Evolutionary conservation across 2,888 invertebrate genomes (phyloP).

Genomic region (Oligia fasciuncula): DNA sequence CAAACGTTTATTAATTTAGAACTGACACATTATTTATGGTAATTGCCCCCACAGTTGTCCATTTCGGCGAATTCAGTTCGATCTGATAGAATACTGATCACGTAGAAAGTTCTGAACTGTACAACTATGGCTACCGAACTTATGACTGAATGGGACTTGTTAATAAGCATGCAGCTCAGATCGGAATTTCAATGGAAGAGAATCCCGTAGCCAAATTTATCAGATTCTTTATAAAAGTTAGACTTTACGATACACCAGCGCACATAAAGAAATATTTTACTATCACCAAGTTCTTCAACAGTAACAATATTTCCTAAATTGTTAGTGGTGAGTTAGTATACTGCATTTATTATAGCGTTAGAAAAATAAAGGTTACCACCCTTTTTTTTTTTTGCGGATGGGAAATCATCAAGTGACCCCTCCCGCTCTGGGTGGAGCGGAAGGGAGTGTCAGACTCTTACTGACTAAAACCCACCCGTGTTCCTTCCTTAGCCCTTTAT

Average conservation of each 20-base stretch:
- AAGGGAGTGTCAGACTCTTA: too few species aligned
- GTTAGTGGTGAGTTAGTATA: background rate
- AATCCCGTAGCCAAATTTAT: conserved; percentile 21
- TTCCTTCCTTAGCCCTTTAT: too few species aligned
- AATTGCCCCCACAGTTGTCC: conserved; percentile 76
- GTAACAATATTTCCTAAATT: background rate
- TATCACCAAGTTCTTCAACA: background rate
- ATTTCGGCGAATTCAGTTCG: conserved; percentile 70
- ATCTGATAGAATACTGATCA: conserved; percentile 73
- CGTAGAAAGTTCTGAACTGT: conserved; percentile 62
- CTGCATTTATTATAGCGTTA: background rate
- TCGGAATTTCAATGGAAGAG: conserved; percentile 35
- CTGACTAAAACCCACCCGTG: too few species aligned
- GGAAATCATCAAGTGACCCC: too few species aligned
- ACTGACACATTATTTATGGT: conserved; percentile 80
- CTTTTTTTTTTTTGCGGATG: too few species aligned
- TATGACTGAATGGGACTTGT: conserved; percentile 47
- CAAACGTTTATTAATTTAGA: conserved; percentile 85
- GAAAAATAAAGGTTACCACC: background rate
- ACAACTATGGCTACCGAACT: conserved; percentile 44
- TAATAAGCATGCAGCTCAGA: conserved; percentile 44
- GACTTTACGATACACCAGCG: background rate
- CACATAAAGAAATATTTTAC: background rate
- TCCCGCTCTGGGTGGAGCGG: too few species aligned
- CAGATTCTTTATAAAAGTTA: conserved; percentile 14